Percentiles rank a stretch among this genome's conserved stretches.
phyloP scores from a whole-genome alignment of 2,113 vertebrate species.

The Pituophis catenifer region DNA sequence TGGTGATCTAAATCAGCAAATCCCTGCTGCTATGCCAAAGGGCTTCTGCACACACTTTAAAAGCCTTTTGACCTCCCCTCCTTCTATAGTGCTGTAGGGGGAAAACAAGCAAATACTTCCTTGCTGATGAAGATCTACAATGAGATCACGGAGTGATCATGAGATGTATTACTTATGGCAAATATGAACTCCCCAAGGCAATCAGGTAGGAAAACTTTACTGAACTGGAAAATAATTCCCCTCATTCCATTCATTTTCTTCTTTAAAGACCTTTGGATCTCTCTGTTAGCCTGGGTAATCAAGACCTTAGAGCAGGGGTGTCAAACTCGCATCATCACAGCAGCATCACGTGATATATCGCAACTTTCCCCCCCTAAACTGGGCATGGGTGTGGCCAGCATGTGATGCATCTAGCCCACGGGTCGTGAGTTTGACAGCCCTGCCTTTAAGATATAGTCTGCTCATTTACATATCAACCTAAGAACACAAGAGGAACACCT shows the following conservation, averaged over 20 bases:
- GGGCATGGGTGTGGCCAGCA: too few species aligned
- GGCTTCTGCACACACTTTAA: background rate
- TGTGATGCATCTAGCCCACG: too few species aligned
- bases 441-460: background rate
- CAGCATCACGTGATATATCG: too few species aligned
- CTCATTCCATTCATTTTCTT: background rate
- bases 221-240: background rate
- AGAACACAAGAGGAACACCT: background rate
- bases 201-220: background rate
- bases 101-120: background rate
- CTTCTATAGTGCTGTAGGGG: background rate
- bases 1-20: background rate
- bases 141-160: background rate
- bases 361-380: too few species aligned
- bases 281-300: background rate
- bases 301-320: background rate
- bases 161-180: background rate
- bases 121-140: background rate
- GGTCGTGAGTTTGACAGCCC: background rate
- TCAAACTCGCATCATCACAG: background rate
- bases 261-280: background rate
- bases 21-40: background rate
- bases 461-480: background rate
- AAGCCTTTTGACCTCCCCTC: background rate
- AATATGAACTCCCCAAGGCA: background rate